Evolutionary conservation across 2,797 vertebrate species (phyloP).

Genomic region (Smutsia temminckii): DNA sequence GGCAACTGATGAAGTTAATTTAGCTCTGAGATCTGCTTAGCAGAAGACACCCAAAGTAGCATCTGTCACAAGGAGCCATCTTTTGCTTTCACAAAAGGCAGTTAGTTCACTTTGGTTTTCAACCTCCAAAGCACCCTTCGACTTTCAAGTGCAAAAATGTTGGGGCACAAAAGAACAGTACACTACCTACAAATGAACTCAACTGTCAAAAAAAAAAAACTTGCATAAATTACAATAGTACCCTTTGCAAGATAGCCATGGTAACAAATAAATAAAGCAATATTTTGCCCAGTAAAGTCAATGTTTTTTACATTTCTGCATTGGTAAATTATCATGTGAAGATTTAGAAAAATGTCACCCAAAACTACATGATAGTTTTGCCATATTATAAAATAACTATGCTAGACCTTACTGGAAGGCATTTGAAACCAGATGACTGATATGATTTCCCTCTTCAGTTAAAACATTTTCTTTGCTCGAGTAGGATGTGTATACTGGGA

Average conservation of each 20-base stretch:
- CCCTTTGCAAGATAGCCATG: not conserved
- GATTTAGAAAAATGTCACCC: slow-evolving; percentile 40
- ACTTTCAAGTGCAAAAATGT: slow-evolving; percentile 48
- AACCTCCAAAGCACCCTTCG: slow-evolving; percentile 29
- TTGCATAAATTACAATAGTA: slow-evolving; percentile 20
- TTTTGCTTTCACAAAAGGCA: slow-evolving; percentile 35
- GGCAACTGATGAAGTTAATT: slow-evolving; percentile 67
- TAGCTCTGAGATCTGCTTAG: slow-evolving; percentile 62
- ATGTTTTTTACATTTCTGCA: slow-evolving; percentile 38
- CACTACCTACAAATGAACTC: not conserved
- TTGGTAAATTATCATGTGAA: slow-evolving; percentile 35
- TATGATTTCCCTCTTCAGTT: slow-evolving; percentile 16
- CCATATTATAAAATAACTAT: slow-evolving; percentile 15
- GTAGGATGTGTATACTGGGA: not conserved
- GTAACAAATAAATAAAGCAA: not conserved
- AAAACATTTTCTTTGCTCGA: slow-evolving; percentile 49
- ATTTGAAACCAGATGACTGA: slow-evolving; percentile 46
- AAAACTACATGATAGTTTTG: slow-evolving; percentile 40
- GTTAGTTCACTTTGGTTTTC: slow-evolving; percentile 39
- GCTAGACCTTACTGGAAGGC: not conserved
- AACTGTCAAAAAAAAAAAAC: not conserved
- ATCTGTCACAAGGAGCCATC: slow-evolving; percentile 42
- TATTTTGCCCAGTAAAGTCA: slow-evolving; percentile 6
- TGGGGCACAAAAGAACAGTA: not conserved
- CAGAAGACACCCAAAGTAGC: slow-evolving; percentile 54